Conservation (phyloP, 2,113 vertebrate species). For the Gracilinanus agilis region DNA sequence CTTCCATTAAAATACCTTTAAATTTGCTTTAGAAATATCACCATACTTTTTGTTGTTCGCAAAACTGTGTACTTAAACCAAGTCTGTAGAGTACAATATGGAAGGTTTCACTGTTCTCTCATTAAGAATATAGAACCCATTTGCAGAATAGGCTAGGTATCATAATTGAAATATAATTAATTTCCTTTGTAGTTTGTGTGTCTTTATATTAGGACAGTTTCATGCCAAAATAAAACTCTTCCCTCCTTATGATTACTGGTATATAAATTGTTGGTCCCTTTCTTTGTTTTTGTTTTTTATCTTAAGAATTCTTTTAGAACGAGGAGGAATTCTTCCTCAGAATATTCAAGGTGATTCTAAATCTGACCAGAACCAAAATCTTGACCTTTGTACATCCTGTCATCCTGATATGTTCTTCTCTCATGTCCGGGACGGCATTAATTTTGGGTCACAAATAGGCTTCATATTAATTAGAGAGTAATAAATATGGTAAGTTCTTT, state of each 20-base stretch:
- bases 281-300: constrained; percentile 49
- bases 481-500: constrained; percentile 50
- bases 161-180: background rate
- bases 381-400: constrained; percentile 93
- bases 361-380: constrained; percentile 77
- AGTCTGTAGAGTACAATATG: background rate
- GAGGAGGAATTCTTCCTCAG: constrained; percentile 89
- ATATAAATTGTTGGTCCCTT: constrained; percentile 37
- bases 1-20: constrained; percentile 3
- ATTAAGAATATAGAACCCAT: constrained; percentile 27
- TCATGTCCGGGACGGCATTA: constrained; percentile 90
- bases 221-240: background rate
- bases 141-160: background rate
- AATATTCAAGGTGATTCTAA: constrained; percentile 90
- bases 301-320: constrained; percentile 91
- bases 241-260: background rate
- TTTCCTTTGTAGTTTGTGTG: background rate
- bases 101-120: background rate
- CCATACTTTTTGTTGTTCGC: constrained; percentile 37
- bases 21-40: constrained; percentile 25
- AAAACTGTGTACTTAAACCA: background rate
- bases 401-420: constrained; percentile 92
- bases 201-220: constrained; percentile 33
- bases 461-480: constrained; percentile 91
- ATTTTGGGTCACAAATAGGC: constrained; percentile 95